A percentile compares a stretch with the other conserved stretches of the same genome.
Evolutionary conservation across 2,113 vertebrate genomes (phyloP).

Genomic region (Rhinichthys klamathensis): DNA sequence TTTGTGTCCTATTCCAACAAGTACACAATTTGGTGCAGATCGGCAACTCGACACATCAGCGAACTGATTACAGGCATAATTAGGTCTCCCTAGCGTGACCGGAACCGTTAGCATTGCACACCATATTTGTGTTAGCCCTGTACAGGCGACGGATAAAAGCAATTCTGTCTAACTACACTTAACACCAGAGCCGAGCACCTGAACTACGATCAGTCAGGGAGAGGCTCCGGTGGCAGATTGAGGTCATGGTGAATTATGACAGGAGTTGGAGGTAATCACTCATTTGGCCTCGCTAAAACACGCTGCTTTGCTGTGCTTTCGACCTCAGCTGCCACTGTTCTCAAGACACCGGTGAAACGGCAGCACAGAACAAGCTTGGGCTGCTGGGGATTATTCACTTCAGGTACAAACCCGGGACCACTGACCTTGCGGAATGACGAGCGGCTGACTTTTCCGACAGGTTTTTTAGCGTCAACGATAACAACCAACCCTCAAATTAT

Average conservation of each 20-base stretch:
- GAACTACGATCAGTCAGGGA: constrained; percentile 76
- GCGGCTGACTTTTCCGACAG: background rate
- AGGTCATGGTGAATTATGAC: constrained; percentile 83
- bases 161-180: constrained; percentile 68
- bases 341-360: constrained; percentile 68
- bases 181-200: constrained; percentile 69
- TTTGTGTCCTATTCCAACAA: background rate
- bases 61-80: constrained; percentile 12
- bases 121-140: constrained; percentile 54
- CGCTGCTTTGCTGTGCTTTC: constrained; percentile 59
- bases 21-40: background rate
- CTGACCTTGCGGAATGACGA: constrained; percentile 67
- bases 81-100: background rate
- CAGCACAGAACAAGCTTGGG: constrained; percentile 48
- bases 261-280: constrained; percentile 78
- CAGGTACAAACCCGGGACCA: constrained; percentile 57
- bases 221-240: constrained; percentile 75
- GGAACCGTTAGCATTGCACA: background rate
- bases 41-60: background rate
- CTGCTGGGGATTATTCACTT: constrained; percentile 66
- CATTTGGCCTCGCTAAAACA: constrained; percentile 66
- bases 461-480: background rate
- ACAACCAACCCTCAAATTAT: constrained; percentile 19
- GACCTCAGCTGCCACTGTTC: constrained; percentile 70
- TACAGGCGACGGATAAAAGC: constrained; percentile 68